Conservation (phyloP, 2,888 invertebrate genomes). For the Calameuta filiformis region DNA sequence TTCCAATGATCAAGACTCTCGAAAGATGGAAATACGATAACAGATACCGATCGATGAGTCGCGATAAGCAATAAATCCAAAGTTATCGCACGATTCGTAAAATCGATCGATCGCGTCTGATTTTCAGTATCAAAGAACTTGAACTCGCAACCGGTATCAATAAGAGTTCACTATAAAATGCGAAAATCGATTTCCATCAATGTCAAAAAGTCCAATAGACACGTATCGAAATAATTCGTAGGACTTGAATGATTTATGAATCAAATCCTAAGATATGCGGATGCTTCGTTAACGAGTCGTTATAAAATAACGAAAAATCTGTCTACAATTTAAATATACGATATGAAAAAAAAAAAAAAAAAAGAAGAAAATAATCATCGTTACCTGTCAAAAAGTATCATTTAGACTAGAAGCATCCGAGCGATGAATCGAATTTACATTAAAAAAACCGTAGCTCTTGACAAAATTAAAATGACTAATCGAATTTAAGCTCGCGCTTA, state of each 20-base stretch:
- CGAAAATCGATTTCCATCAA: neutral
- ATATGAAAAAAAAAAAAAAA: neutral
- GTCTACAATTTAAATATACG: neutral
- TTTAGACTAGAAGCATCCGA: neutral
- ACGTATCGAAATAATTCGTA: neutral
- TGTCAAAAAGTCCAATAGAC: neutral
- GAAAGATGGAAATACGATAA: neutral
- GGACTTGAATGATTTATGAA: neutral
- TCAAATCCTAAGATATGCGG: neutral
- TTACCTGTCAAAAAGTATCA: neutral
- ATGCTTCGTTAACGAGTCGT: neutral
- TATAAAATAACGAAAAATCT: neutral
- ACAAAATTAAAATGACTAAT: constrained; percentile 52
- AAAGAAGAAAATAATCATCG: neutral
- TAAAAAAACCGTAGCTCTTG: neutral
- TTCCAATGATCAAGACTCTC: neutral
- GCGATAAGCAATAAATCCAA: neutral
- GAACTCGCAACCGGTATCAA: neutral
- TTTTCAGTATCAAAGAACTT: neutral
- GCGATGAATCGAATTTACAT: neutral
- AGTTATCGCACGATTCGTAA: neutral
- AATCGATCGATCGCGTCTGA: neutral
- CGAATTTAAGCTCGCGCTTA: constrained; percentile 74
- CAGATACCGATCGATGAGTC: neutral
- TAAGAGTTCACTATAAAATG: neutral